Evolutionary conservation across 2,888 invertebrate genomes (phyloP).

Genomic region (Synanthedon vespiformis): DNA sequence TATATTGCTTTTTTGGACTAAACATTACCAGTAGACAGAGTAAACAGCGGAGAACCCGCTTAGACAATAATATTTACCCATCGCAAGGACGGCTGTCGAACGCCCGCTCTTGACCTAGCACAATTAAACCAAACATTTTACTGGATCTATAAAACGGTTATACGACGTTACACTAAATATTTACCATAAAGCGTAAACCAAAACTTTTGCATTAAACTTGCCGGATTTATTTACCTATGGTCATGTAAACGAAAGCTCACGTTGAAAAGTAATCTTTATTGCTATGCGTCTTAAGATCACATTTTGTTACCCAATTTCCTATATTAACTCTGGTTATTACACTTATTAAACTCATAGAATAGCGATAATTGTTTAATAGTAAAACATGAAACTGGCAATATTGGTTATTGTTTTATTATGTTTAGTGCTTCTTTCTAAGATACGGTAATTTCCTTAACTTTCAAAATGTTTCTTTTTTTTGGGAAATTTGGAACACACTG

Average conservation of each 20-base stretch:
- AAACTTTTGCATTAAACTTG: conserved; percentile 69
- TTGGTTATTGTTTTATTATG: not conserved
- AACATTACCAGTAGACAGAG: not conserved
- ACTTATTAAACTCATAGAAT: not conserved
- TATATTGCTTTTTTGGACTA: not conserved
- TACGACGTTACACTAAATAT: conserved; percentile 67
- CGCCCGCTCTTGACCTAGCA: conserved; percentile 68
- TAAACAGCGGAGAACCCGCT: conserved; percentile 64
- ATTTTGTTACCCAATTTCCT: not conserved
- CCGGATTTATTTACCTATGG: conserved; percentile 58
- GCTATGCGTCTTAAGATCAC: not conserved
- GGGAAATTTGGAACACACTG: too few species aligned
- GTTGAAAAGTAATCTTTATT: conserved; percentile 27
- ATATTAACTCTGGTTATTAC: not conserved
- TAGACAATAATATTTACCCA: conserved; percentile 69
- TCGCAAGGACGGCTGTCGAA: conserved; percentile 69
- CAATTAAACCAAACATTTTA: conserved; percentile 70
- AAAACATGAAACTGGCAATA: not conserved
- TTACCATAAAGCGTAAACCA: conserved; percentile 71
- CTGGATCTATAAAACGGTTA: conserved; percentile 68
- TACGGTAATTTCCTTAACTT: too few species aligned
- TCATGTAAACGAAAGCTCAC: conserved; percentile 32
- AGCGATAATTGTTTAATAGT: not conserved
- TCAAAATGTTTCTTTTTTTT: too few species aligned
- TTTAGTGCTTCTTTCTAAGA: too few species aligned